These are phyloP conservation scores for Anabas testudineus DNA, from an alignment of 2,797 vertebrate species.

Conservation along the genomic window DNA sequence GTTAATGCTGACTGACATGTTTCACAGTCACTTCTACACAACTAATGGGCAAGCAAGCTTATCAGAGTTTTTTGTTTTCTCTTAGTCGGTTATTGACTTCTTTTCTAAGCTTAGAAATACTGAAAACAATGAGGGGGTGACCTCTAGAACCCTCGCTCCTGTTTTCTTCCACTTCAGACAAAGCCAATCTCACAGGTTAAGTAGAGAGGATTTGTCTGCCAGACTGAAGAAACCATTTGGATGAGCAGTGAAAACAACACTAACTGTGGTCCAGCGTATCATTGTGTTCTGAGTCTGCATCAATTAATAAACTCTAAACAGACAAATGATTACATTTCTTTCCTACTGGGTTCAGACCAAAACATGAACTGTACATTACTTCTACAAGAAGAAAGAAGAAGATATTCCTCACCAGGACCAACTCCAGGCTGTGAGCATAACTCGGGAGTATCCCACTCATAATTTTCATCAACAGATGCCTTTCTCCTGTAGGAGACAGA, in stretches of 20 bases:
- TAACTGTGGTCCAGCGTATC: accelerated
- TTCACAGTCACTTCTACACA: neutral
- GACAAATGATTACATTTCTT: neutral
- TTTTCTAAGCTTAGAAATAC: neutral
- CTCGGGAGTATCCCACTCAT: constrained; percentile 93
- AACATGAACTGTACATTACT: constrained; percentile 9
- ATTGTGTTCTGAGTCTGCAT: neutral
- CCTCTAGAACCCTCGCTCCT: neutral
- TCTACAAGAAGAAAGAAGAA: neutral
- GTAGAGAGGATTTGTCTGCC: neutral
- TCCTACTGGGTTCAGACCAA: neutral
- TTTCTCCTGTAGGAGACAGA: constrained; percentile 84
- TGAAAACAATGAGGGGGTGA: neutral
- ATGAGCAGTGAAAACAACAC: neutral
- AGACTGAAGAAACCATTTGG: neutral
- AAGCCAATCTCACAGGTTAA: neutral
- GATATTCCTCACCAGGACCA: constrained; percentile 76
- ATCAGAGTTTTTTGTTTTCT: neutral
- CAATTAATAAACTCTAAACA: neutral
- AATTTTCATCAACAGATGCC: constrained; percentile 93
- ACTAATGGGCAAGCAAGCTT: neutral
- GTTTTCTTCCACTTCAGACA: neutral
- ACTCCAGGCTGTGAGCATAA: constrained; percentile 83
- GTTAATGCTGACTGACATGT: neutral
- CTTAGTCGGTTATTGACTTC: neutral